Evolutionary conservation across 2,797 vertebrate species (phyloP), one percentile per base, ranked within the genome.

Genomic region (Pelochelys cantorii): DNA sequence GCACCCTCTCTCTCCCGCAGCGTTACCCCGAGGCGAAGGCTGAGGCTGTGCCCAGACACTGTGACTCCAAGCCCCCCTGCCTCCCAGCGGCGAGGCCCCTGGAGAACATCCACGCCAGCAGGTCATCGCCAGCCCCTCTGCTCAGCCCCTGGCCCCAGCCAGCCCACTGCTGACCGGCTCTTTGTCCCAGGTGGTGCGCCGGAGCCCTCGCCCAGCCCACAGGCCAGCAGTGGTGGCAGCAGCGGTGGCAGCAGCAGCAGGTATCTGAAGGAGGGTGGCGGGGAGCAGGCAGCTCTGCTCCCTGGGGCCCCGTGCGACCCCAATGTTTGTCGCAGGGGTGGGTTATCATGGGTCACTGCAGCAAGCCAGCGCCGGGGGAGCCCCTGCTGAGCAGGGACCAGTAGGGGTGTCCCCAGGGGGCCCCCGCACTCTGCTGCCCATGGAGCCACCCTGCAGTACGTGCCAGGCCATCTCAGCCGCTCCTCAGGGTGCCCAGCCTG

Each of bases 1-100:
- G 17, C n/a, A 48, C 71, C 53, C 53, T 13, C 53, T 87, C n/a
- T 48, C 29, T 57, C 56, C 18, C 42, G 57, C 91, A 96, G 94
- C 53, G 48, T 82, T 81, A 95, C 90, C 85, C 96, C 96, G 60
- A 93, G 92, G 87, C 94, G 96, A 78, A 95, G 83, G 79, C 94
- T 97, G 53, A 91, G 88, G 77, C 86, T 97, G 91, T 97, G 95
- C 54, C 97, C 96, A 4, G 97, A 98, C 11, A 4, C 65, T 17
- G n/a, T 34, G 65, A 34, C 65, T 68, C 65, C 65, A 10, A 34
- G 65, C 65, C 18, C 65, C 9, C 1, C 15, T 34, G 9, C 81
- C 60, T 68, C 81, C 89, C 54, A 82, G 81, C 37, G 25, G 56
- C 53, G 48, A 95, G 88, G 8, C 8, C 80, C 94, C 65, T 59